A percentile compares a stretch with the other conserved stretches of the same genome.
These are phyloP conservation scores for Melieria picta DNA, from an alignment of 2,888 invertebrate species.

Conservation along the genomic window DNA sequence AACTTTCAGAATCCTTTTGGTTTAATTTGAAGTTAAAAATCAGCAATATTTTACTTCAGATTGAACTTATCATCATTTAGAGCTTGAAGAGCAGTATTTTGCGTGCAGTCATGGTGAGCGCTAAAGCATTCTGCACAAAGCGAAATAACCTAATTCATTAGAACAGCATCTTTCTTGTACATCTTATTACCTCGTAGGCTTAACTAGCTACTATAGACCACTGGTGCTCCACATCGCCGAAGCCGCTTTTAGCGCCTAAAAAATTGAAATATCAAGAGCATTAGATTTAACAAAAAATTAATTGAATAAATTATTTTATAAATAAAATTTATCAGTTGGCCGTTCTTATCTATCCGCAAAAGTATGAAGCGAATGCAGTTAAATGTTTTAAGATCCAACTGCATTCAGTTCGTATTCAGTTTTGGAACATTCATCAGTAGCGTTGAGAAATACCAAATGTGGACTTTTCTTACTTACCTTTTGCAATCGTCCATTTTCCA, in stretches of 20 bases:
- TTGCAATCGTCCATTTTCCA: constrained; percentile 1
- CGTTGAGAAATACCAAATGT: not conserved
- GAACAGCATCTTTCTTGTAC: too few relatives aligned
- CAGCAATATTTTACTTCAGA: constrained; percentile 35
- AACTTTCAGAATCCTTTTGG: constrained; percentile 41
- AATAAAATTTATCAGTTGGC: constrained; percentile 33
- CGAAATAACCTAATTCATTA: too few relatives aligned
- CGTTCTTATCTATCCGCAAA: constrained; percentile 43
- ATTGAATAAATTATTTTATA: not conserved
- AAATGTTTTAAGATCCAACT: constrained; percentile 21
- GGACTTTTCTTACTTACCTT: constrained; percentile 1
- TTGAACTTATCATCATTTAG: constrained; percentile 37
- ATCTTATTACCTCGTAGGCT: too few relatives aligned
- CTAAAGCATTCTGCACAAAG: too few relatives aligned
- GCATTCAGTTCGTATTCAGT: constrained; percentile 30
- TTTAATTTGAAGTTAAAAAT: constrained; percentile 38
- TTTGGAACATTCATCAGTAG: constrained; percentile 38
- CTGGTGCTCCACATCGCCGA: too few relatives aligned
- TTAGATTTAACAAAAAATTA: not conserved
- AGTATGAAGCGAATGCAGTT: constrained; percentile 21
- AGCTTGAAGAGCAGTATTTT: not conserved
- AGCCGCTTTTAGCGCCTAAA: too few relatives aligned
- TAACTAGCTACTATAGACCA: too few relatives aligned
- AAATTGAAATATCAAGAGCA: too few relatives aligned
- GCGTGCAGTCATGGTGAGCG: too few relatives aligned